Evolutionary conservation across 2,113 vertebrate genomes (phyloP).

Genomic region (Mormyrus lacerda): DNA sequence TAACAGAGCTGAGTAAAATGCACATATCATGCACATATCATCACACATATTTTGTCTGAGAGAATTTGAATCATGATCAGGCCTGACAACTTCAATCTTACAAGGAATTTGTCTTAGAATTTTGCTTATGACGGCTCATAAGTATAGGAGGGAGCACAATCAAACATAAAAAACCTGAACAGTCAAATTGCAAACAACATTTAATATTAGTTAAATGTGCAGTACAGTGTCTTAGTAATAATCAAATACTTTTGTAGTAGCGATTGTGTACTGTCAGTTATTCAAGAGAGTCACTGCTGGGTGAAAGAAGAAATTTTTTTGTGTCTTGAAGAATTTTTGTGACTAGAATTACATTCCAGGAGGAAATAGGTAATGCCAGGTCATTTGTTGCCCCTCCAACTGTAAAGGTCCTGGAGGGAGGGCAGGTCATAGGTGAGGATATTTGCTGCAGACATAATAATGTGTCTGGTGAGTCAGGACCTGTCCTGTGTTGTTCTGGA

Average conservation of each 20-base stretch:
- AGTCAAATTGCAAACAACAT: background rate
- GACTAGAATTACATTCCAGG: background rate
- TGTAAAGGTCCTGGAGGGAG: background rate
- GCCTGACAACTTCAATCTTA: background rate
- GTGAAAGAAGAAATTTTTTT: background rate
- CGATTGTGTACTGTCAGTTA: background rate
- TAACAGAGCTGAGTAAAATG: no score
- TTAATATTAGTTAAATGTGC: background rate
- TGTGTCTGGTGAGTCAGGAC: background rate
- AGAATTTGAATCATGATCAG: background rate
- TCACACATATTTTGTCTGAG: background rate
- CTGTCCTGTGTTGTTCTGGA: background rate
- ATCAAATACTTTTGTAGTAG: background rate
- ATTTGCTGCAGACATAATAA: background rate
- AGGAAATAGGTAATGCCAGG: background rate
- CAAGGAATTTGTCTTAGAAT: background rate
- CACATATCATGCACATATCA: no score
- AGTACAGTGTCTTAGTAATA: background rate
- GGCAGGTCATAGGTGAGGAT: background rate
- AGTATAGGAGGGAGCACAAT: background rate
- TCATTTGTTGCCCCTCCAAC: background rate
- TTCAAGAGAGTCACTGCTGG: background rate
- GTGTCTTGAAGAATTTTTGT: background rate
- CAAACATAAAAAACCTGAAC: background rate
- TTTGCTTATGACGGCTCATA: background rate